Conservation (phyloP, 2,797 vertebrate genomes). For the Falco berigora region DNA sequence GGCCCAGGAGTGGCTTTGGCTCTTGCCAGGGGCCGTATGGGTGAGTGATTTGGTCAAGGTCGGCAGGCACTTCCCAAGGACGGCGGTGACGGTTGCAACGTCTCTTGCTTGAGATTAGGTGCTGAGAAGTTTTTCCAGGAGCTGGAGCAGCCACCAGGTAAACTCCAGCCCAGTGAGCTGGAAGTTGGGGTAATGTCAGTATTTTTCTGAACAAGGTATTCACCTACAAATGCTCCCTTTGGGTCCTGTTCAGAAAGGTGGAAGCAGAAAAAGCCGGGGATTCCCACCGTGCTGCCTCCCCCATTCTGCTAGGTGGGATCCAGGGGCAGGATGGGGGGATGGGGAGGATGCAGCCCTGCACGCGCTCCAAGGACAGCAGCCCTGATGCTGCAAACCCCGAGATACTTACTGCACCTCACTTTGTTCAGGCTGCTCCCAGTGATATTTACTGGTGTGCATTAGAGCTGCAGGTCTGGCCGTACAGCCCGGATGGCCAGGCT, state of each 20-base stretch:
- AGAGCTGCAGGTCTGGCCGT: neutral
- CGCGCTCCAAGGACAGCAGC: neutral
- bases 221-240: neutral
- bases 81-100: fast-evolving
- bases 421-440: neutral
- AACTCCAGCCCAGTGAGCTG: neutral
- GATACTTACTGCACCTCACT: fast-evolving
- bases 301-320: neutral
- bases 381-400: neutral
- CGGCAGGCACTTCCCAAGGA: neutral
- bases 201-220: neutral
- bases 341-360: neutral
- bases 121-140: neutral
- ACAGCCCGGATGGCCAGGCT: neutral
- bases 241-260: neutral
- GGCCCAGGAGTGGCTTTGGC: fast-evolving
- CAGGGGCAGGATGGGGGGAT: fast-evolving
- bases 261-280: neutral
- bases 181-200: neutral
- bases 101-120: no score
- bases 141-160: neutral
- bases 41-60: neutral
- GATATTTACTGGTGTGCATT: neutral
- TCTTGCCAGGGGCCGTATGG: fast-evolving
- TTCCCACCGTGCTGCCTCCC: neutral